phyloP scores from a whole-genome alignment of 2,797 vertebrate genomes.

The Enoplosus armatus region DNA sequence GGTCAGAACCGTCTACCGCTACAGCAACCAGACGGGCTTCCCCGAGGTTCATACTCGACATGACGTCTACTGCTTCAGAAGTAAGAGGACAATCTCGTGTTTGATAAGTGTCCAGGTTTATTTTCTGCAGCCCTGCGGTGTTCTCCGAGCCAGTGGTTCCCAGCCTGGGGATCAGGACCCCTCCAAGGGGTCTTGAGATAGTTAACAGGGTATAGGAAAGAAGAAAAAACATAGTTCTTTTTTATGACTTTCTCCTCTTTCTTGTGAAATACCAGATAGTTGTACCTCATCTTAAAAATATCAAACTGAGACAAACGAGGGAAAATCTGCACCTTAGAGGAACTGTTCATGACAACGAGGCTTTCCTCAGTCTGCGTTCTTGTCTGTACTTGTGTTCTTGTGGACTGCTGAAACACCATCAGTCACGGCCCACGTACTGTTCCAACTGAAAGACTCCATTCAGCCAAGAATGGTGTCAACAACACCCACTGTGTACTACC shows the following conservation, averaged over 20 bases:
- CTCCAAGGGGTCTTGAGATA: neutral
- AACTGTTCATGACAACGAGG: neutral
- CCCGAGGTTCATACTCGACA: slow-evolving; percentile 87
- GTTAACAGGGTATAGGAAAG: neutral
- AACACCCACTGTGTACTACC: too few relatives aligned
- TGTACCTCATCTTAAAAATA: neutral
- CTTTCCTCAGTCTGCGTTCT: neutral
- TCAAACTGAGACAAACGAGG: too few relatives aligned
- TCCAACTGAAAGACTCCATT: neutral
- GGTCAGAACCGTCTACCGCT: slow-evolving; percentile 92
- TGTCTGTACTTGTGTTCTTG: neutral
- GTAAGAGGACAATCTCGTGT: slow-evolving; percentile 74
- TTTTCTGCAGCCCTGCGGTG: neutral
- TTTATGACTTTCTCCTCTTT: neutral
- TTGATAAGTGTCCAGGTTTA: neutral
- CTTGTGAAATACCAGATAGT: neutral
- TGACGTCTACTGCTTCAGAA: slow-evolving; percentile 93
- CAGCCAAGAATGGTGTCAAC: neutral
- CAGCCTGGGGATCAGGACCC: neutral
- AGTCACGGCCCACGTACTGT: neutral
- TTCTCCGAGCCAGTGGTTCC: neutral
- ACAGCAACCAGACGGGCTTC: slow-evolving; percentile 95
- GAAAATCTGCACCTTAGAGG: neutral
- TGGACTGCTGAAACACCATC: neutral
- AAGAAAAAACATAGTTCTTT: too few relatives aligned